phyloP scores from a whole-genome alignment of 2,888 invertebrate genomes.

The Amiota minor region DNA sequence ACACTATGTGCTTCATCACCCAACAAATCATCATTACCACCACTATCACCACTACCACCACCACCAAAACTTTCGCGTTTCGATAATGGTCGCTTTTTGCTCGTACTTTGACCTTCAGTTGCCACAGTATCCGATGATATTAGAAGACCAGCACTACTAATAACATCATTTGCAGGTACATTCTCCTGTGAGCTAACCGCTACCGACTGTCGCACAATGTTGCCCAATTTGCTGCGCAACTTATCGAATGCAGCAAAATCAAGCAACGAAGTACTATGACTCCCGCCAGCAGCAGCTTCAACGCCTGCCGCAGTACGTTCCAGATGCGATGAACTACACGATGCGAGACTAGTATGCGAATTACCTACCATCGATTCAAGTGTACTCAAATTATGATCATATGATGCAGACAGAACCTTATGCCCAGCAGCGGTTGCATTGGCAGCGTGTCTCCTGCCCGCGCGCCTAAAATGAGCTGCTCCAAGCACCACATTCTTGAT shows the following conservation, averaged over 20 bases:
- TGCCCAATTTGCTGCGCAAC: conserved; percentile 77
- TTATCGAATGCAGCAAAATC: conserved; percentile 77
- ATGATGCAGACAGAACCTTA: conserved; percentile 65
- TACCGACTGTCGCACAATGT: conserved; percentile 78
- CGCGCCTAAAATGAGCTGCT: conserved; percentile 89
- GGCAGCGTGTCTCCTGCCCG: conserved; percentile 78
- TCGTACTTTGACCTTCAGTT: background rate
- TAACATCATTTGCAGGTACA: conserved; percentile 61
- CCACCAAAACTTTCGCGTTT: conserved; percentile 84
- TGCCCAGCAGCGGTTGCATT: conserved; percentile 67
- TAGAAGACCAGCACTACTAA: conserved; percentile 76
- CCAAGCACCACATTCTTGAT: conserved; percentile 92
- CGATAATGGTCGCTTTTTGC: conserved; percentile 75
- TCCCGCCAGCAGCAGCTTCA: conserved; percentile 46
- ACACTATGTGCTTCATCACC: conserved; percentile 31
- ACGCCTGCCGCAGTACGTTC: conserved; percentile 52
- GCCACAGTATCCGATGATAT: conserved; percentile 73
- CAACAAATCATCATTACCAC: conserved; percentile 79
- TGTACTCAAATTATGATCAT: conserved; percentile 72
- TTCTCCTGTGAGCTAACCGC: conserved; percentile 62
- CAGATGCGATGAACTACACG: conserved; percentile 61
- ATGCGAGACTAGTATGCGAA: conserved; percentile 73
- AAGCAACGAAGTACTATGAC: conserved; percentile 57
- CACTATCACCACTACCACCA: conserved; percentile 81
- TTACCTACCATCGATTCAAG: conserved; percentile 72